Percentiles rank a stretch among this genome's conserved stretches.
Conservation (phyloP, 2,888 invertebrate genomes). For the Hydrotaea diabolus region DNA sequence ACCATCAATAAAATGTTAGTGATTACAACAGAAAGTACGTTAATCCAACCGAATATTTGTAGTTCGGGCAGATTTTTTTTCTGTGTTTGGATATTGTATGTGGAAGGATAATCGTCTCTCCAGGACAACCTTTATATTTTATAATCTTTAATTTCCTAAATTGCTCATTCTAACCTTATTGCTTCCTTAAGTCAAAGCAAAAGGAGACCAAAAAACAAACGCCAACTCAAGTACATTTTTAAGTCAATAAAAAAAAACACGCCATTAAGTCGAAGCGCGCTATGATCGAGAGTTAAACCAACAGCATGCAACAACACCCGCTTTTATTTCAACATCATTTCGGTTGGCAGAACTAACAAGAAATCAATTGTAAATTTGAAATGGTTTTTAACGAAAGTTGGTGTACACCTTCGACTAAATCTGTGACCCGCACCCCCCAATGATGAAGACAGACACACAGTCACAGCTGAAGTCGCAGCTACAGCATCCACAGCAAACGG, state of each 20-base stretch:
- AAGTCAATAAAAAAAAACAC: conserved; percentile 36
- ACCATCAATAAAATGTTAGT: too few relatives aligned
- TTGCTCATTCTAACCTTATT: too few relatives aligned
- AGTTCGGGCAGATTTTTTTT: too few relatives aligned
- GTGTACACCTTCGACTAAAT: background rate
- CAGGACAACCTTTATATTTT: too few relatives aligned
- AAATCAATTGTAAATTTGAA: conserved; percentile 60
- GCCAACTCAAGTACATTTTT: background rate
- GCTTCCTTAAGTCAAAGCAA: too few relatives aligned
- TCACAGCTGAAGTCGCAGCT: background rate
- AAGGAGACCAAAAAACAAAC: too few relatives aligned
- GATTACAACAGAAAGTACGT: too few relatives aligned
- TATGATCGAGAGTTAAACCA: background rate
- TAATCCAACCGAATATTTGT: too few relatives aligned
- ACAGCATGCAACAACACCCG: conserved; percentile 11
- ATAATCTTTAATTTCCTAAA: too few relatives aligned
- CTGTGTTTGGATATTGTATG: too few relatives aligned
- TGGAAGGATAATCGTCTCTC: too few relatives aligned
- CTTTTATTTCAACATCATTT: background rate
- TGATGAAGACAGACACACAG: too few relatives aligned
- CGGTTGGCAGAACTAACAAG: conserved; percentile 36
- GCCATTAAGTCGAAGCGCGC: conserved; percentile 23
- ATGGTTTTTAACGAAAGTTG: conserved; percentile 48
- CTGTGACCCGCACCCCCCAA: background rate
- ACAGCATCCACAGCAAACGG: conserved; percentile 16